phyloP scores from a whole-genome alignment of 1,140 invertebrate genomes.

The Euglossa dilemma region DNA sequence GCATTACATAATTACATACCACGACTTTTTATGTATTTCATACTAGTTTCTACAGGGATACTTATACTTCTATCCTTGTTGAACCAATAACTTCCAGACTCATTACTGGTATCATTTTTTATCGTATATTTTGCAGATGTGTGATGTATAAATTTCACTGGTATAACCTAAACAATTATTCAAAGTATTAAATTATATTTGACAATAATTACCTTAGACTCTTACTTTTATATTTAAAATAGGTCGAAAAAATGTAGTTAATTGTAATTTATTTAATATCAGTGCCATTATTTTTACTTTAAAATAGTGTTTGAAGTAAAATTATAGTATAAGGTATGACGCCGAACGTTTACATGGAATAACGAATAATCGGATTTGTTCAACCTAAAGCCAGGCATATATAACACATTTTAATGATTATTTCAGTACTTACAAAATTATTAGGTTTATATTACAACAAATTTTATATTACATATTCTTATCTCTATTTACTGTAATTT shows the following conservation, averaged over 20 bases:
- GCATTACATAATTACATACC: constrained; percentile 77
- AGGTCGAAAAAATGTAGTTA: constrained; percentile 22
- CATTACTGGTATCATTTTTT: background rate
- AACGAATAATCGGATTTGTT: background rate
- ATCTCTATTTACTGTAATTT: background rate
- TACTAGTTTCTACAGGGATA: constrained; percentile 91
- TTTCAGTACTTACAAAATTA: background rate
- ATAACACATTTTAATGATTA: background rate
- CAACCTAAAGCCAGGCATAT: background rate
- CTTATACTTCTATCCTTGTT: no score
- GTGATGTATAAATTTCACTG: constrained; percentile 61
- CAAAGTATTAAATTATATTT: background rate
- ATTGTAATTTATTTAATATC: constrained; percentile 49
- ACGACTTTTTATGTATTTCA: constrained; percentile 92
- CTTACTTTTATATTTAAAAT: constrained; percentile 58
- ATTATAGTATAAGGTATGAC: background rate
- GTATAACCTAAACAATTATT: constrained; percentile 68
- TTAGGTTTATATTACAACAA: background rate
- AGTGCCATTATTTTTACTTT: constrained; percentile 54
- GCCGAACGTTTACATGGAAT: background rate
- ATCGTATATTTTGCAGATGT: constrained; percentile 15
- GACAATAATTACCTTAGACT: background rate
- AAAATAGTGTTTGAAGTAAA: background rate
- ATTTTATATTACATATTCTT: background rate
- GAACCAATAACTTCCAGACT: no score